Percentiles rank a stretch among this genome's conserved stretches.
Conservation (phyloP, 2,797 vertebrate species). For the Cossypha dichroa region DNA sequence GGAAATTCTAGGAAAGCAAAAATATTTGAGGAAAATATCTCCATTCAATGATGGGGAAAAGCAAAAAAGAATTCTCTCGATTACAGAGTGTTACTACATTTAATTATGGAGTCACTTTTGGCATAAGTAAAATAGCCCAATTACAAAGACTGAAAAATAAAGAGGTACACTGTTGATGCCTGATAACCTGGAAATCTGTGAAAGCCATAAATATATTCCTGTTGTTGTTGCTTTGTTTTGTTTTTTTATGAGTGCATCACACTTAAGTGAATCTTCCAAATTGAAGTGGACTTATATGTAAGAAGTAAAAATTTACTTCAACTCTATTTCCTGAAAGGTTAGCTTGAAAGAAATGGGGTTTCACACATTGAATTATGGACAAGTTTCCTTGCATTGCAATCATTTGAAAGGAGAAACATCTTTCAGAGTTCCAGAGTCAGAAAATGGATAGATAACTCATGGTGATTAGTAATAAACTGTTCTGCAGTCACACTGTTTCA, state of each 20-base stretch:
- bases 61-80: background rate
- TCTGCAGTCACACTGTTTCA: background rate
- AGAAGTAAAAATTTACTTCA: background rate
- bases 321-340: background rate
- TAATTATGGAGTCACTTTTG: background rate
- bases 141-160: background rate
- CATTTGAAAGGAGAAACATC: background rate
- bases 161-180: background rate
- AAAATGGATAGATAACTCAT: background rate
- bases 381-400: background rate
- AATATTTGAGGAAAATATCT: background rate
- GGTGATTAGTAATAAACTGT: background rate
- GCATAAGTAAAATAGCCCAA: background rate
- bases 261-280: background rate
- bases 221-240: background rate
- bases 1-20: background rate
- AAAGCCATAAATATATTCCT: background rate
- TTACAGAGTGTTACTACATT: background rate
- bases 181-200: background rate
- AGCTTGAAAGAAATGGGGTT: background rate
- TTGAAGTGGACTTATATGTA: background rate
- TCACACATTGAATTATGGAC: background rate
- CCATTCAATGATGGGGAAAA: background rate
- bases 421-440: background rate
- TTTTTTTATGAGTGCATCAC: background rate